A percentile compares a stretch with the other conserved stretches of the same genome.
phyloP scores from a whole-genome alignment of 2,888 invertebrate species.

The Limnephilus lunatus region DNA sequence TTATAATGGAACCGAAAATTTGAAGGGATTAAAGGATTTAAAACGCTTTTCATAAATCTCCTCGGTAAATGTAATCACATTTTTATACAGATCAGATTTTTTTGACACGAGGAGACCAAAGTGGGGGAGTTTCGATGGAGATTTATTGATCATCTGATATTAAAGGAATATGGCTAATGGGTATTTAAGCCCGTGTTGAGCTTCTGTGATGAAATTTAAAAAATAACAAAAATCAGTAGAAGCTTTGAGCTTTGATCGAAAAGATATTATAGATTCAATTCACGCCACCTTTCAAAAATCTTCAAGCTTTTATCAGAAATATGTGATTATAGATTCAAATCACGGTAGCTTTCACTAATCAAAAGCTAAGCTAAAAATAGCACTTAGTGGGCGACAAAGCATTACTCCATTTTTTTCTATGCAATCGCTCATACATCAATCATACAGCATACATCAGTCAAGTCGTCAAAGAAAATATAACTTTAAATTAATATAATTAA shows the following conservation, averaged over 20 bases:
- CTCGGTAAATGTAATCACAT: constrained; percentile 2
- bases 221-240: background rate
- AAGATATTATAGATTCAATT: background rate
- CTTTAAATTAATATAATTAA: no score
- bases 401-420: background rate
- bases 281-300: background rate
- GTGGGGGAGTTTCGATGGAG: background rate
- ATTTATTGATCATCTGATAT: background rate
- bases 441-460: background rate
- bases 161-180: background rate
- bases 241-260: background rate
- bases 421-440: background rate
- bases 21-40: background rate
- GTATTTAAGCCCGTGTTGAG: background rate
- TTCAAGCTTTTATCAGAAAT: background rate
- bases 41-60: background rate
- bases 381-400: background rate
- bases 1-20: background rate
- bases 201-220: background rate
- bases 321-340: background rate
- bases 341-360: background rate
- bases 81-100: background rate
- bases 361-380: background rate
- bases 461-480: background rate
- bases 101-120: background rate